A percentile compares a stretch with the other conserved stretches of the same genome.
Evolutionary conservation across 2,888 invertebrate genomes (phyloP).

Genomic region (Mayetiola destructor): DNA sequence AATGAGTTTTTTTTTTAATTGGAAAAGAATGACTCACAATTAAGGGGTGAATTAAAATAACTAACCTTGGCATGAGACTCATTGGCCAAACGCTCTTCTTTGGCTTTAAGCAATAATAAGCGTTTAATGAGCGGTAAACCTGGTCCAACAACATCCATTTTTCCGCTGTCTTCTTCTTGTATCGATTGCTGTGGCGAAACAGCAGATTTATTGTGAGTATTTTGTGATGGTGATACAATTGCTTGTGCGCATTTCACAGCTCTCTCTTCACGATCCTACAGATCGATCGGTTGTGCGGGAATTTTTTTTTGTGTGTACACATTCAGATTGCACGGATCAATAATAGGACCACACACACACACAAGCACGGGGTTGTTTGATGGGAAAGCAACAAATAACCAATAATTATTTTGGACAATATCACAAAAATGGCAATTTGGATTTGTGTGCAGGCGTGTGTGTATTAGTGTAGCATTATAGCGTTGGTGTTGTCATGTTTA

Average conservation of each 20-base stretch:
- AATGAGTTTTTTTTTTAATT: neutral
- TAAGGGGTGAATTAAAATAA: constrained; percentile 5
- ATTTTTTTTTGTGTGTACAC: neutral
- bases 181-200: constrained; percentile 40
- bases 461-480: too few relatives aligned
- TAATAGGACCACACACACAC: neutral
- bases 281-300: neutral
- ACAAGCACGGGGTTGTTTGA: neutral
- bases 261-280: constrained; percentile 42
- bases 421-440: neutral
- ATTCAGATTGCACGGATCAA: neutral
- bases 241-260: constrained; percentile 33
- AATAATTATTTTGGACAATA: neutral
- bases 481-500: too few relatives aligned
- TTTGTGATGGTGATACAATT: constrained; percentile 38
- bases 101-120: constrained; percentile 57
- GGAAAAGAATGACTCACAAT: neutral
- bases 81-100: constrained; percentile 48
- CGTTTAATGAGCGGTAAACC: constrained; percentile 61
- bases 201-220: constrained; percentile 46
- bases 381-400: neutral
- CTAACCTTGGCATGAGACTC: constrained; percentile 21
- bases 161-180: constrained; percentile 32
- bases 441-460: neutral
- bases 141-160: constrained; percentile 51